phyloP scores from a whole-genome alignment of 2,797 vertebrate genomes.

The Staurois parvus region DNA sequence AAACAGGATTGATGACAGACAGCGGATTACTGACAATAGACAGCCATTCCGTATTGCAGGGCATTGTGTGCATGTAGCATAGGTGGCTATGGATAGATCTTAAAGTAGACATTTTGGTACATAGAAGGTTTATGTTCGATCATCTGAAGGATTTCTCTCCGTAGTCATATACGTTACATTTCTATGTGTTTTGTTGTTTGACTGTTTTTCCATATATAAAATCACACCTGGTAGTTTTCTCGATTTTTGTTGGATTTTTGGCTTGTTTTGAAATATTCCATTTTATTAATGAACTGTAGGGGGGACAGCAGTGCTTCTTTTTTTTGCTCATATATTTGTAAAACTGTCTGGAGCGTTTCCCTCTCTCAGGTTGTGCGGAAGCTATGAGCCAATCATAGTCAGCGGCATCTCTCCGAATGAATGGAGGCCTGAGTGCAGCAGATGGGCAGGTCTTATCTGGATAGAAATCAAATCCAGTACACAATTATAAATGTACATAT shows the following conservation, averaged over 20 bases:
- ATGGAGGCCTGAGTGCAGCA: slow-evolving; percentile 10
- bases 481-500: neutral
- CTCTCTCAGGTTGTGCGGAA: slow-evolving; percentile 25
- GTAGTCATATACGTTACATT: neutral
- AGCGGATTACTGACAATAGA: neutral
- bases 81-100: neutral
- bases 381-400: slow-evolving; percentile 25
- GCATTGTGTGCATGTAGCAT: neutral
- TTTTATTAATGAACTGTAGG: slow-evolving; percentile 14
- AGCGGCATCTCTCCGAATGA: slow-evolving; percentile 14
- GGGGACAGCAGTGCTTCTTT: neutral
- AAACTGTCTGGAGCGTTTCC: slow-evolving; percentile 22
- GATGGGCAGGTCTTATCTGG: neutral
- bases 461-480: neutral
- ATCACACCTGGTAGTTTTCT: too few species aligned
- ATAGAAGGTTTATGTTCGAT: neutral
- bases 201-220: too few species aligned
- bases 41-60: neutral
- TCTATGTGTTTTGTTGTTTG: neutral
- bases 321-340: slow-evolving; percentile 19
- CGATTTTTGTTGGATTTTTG: neutral
- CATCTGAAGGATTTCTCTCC: neutral
- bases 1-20: neutral
- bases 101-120: neutral
- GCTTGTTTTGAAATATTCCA: neutral